These are phyloP conservation scores for Digitonthophagus gazella DNA, from an alignment of 2,888 invertebrate species.

Conservation along the genomic window DNA sequence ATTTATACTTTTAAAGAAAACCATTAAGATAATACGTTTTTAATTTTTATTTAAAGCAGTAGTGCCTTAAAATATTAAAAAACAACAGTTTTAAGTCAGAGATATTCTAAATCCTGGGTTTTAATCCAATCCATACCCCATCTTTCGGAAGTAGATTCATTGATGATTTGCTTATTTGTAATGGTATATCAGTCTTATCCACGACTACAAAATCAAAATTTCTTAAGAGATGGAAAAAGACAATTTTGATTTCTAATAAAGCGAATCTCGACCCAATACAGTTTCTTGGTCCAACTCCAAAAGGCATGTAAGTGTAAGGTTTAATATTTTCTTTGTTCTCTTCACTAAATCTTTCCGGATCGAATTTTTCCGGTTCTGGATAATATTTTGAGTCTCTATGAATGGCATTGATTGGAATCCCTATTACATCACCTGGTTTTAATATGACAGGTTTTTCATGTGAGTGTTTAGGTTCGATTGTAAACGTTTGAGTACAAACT, in stretches of 20 bases:
- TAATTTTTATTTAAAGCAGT: no score
- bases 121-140: constrained; percentile 42
- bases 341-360: constrained; percentile 52
- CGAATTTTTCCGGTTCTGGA: constrained; percentile 52
- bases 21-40: no score
- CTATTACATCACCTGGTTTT: constrained; percentile 41
- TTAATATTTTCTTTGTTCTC: constrained; percentile 49
- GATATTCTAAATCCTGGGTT: constrained; percentile 32
- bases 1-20: no score
- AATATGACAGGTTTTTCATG: constrained; percentile 31
- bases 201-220: constrained; percentile 42
- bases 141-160: constrained; percentile 37
- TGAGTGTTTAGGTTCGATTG: constrained; percentile 31
- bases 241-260: constrained; percentile 42
- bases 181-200: constrained; percentile 41
- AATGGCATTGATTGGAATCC: constrained; percentile 45
- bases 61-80: no score
- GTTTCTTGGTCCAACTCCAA: constrained; percentile 56
- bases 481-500: constrained; percentile 35
- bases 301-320: constrained; percentile 55
- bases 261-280: constrained; percentile 54
- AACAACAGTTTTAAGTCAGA: background rate
- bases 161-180: constrained; percentile 32
- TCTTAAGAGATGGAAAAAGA: constrained; percentile 40
- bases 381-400: constrained; percentile 51